Conservation (phyloP, 2,797 vertebrate species). For the Gouania willdenowi region DNA sequence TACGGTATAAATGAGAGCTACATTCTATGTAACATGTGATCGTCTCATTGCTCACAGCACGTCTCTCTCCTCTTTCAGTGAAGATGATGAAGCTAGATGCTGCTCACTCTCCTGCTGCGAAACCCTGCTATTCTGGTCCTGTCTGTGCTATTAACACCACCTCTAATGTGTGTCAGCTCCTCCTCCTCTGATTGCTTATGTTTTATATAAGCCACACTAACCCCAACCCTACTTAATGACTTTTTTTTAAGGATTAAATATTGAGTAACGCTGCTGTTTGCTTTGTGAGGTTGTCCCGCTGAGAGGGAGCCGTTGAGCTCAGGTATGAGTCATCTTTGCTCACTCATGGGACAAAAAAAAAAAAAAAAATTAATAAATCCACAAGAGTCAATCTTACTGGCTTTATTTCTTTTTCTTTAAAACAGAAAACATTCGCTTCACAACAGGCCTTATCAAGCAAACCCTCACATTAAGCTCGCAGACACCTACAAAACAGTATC, state of each 20-base stretch:
- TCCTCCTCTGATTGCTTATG: conserved; percentile 26
- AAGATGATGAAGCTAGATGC: conserved; percentile 28
- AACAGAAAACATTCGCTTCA: conserved; percentile 86
- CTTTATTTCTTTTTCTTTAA: conserved; percentile 86
- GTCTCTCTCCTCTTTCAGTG: no score
- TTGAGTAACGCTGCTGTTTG: no score
- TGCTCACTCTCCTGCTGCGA: conserved; percentile 43
- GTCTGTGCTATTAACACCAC: conserved; percentile 67
- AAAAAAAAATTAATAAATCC: conserved; percentile 17
- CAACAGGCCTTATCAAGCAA: conserved; percentile 83
- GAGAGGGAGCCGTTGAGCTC: conserved; percentile 37
- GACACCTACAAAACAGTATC: conserved; percentile 89
- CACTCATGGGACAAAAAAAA: conserved; percentile 36
- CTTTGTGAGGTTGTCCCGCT: conserved; percentile 16
- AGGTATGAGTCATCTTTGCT: conserved; percentile 70
- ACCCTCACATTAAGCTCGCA: conserved; percentile 82
- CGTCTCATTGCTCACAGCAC: no score
- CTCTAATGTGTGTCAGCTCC: conserved; percentile 74
- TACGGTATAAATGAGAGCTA: no score
- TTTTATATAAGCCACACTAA: no score
- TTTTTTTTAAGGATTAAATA: no score
- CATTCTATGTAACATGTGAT: no score
- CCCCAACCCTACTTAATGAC: no score
- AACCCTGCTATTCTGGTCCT: conserved; percentile 66
- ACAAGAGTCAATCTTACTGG: conserved; percentile 56